Base-by-base conservation (phyloP, 2,113 vertebrate species). In the Callorhinus ursinus region DNA sequence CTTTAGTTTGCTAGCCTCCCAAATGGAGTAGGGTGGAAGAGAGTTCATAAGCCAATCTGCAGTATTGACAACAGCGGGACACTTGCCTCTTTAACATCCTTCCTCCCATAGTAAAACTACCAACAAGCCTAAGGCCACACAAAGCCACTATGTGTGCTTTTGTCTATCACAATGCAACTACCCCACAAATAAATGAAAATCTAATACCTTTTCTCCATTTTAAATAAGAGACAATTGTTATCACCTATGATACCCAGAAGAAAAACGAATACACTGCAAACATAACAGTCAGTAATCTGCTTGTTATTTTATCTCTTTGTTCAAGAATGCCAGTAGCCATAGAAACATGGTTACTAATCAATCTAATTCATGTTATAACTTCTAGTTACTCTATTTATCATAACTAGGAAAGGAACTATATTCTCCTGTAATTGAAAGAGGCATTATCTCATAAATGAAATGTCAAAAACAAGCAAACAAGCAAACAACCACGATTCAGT, bases 281-380 rank as follows among this genome's bases (percentile, higher is more conserved):
- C 4, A 49, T n/a, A 94, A 71, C 80, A 95, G 67, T 84, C 72
- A 96, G 53, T 76, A 97, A 92, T 92, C 81, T 97, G 77, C 74
- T 95, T 59, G 39, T 89, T 91, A 79, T 97, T 97, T 97, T 96
- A 85, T 96, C 90, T 96, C 88, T 96, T 84, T 96, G 94, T 96
- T 96, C 36, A 95, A 92, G 80, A 96, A 97, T 4, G 18, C 83
- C 7, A 46, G 98, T 98, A 98, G 63, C 88, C 96, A 98, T 98
- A 97, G 98, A 96, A 98, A 98, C 93, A 4, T 19, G 0, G 0
- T 82, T 15, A n/a, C 8, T 67, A 67, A 94, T 95, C 97, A 97
- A 94, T 89, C 87, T 98, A 95, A 42, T 96, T 92, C 65, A 87
- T 90, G 59, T 90, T 98, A 93, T 96, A 89, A 87, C 28, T 89